Conservation (phyloP, 2,888 invertebrate genomes). For the Agrilus biguttatus region DNA sequence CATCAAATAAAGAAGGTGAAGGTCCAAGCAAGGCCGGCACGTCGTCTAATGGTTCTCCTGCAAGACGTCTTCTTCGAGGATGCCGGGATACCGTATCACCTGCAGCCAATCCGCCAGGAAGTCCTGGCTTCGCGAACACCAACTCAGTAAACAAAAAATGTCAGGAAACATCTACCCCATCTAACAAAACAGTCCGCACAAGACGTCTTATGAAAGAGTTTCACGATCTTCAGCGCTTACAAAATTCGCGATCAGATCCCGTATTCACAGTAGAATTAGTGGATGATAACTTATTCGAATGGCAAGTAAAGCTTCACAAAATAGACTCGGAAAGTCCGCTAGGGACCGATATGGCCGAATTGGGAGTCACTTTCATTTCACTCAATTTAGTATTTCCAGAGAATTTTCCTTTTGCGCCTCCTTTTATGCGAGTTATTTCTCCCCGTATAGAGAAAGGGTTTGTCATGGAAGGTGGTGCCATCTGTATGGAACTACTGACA, state of each 20-base stretch:
- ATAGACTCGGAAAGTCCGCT: conserved; percentile 75
- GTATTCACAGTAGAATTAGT: conserved; percentile 72
- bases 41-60: conserved; percentile 34
- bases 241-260: conserved; percentile 53
- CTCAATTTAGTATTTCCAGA: conserved; percentile 74
- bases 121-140: conserved; percentile 33
- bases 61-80: conserved; percentile 24
- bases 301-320: conserved; percentile 70
- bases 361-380: conserved; percentile 58
- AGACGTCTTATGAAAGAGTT: conserved; percentile 76
- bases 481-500: conserved; percentile 77
- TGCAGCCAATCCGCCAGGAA: conserved; percentile 30
- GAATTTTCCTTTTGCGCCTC: conserved; percentile 80
- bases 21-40: conserved; percentile 40
- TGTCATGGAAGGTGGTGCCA: conserved; percentile 83
- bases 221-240: conserved; percentile 62
- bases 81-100: conserved; percentile 29
- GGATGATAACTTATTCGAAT: conserved; percentile 76
- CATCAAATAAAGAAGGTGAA: conserved; percentile 52
- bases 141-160: conserved; percentile 17
- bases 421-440: conserved; percentile 55
- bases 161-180: conserved; percentile 28
- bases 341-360: conserved; percentile 65
- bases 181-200: conserved; percentile 53
- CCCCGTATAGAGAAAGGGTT: conserved; percentile 58